Base-by-base conservation (phyloP, 2,888 invertebrate genomes). In the Scotopteryx bipunctaria region DNA sequence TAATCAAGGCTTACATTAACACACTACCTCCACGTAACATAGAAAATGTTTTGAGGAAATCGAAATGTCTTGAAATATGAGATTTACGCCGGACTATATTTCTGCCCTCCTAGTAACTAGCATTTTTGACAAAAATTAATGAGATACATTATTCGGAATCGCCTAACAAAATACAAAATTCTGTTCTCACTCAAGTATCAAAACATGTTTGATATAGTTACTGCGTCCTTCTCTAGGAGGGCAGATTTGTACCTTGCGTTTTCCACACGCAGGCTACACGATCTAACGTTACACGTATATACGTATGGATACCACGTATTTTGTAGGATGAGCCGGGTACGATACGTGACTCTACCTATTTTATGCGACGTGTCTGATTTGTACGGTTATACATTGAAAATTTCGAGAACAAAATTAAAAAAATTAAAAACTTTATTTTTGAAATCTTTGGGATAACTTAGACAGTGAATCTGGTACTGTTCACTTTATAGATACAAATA, bases 61-160 rank as follows among this genome's bases (percentile, higher is more conserved):
- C 17, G 40, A 5, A 11, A 21, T 29, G 17, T 14, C 36, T 27
- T 48, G 48, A 48, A 29, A 48, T 48, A 42, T 31, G 36, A 48
- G 35, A 33, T 5, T n/a, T 1, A 4, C 37, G 11, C 21, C 8
- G 29, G 48, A 36, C 35, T 29, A 11, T 48, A 29, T 48, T n/a
- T n/a, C n/a, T n/a, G n/a, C n/a, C n/a, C n/a, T n/a, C n/a, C n/a
- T n/a, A n/a, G n/a, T n/a, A n/a, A n/a, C n/a, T n/a, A n/a, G n/a
- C n/a, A n/a, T n/a, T n/a, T n/a, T n/a, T n/a, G n/a, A n/a, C n/a
- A n/a, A n/a, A n/a, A n/a, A n/a, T n/a, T n/a, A n/a, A n/a, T n/a
- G n/a, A n/a, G n/a, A n/a, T n/a, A n/a, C n/a, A n/a, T n/a, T n/a
- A n/a, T n/a, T n/a, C n/a, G n/a, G n/a, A n/a, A n/a, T n/a, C n/a